phyloP scores from a whole-genome alignment of 2,888 invertebrate genomes.

The Clivina fossor region DNA sequence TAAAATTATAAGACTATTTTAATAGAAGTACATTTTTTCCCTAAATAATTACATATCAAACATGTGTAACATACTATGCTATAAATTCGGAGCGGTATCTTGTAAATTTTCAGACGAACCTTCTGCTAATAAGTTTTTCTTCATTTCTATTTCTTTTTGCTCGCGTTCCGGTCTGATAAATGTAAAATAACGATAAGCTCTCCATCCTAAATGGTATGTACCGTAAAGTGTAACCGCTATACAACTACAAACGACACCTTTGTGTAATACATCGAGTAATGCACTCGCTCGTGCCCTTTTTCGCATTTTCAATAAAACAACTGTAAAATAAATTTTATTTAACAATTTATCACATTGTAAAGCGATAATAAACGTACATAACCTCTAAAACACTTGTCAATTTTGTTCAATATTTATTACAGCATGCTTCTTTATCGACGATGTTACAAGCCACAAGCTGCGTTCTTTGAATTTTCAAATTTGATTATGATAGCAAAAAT shows the following conservation, averaged over 20 bases:
- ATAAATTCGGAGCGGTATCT: conserved; percentile 52
- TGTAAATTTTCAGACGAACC: conserved; percentile 49
- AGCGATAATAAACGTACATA: conserved; percentile 19
- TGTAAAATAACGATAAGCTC: conserved; percentile 56
- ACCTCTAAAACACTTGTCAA: conserved; percentile 14
- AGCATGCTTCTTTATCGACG: background rate
- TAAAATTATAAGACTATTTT: no score
- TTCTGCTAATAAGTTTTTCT: conserved; percentile 55
- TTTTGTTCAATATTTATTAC: no score
- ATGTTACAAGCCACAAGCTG: background rate
- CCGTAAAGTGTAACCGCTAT: conserved; percentile 59
- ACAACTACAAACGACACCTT: conserved; percentile 58
- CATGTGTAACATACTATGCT: no score
- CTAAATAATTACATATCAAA: no score
- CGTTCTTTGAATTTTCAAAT: no score
- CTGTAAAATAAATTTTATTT: conserved; percentile 12
- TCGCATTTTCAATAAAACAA: conserved; percentile 44
- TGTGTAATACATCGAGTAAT: conserved; percentile 57
- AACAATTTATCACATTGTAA: background rate
- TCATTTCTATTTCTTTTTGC: conserved; percentile 50
- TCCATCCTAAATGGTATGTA: conserved; percentile 52
- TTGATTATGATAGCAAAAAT: no score
- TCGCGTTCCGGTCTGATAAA: conserved; percentile 53
- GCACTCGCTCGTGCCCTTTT: conserved; percentile 50
- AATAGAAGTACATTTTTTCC: no score